These are phyloP conservation scores for Sus cebifrons DNA, from an alignment of 2,797 vertebrate species.

Conservation along the genomic window DNA sequence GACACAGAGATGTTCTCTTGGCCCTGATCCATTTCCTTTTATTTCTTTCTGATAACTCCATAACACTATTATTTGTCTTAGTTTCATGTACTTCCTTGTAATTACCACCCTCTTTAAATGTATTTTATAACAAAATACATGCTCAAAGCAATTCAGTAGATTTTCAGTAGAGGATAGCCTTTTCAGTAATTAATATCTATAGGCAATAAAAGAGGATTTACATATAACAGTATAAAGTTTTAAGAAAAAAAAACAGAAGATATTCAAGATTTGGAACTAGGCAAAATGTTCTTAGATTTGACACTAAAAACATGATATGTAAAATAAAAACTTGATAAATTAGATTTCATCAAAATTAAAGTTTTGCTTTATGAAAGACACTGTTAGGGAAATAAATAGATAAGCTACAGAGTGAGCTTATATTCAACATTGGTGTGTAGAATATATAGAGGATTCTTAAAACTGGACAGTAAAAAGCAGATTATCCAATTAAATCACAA, in stretches of 20 bases:
- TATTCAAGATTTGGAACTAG: neutral
- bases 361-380: neutral
- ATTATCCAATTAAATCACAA: neutral
- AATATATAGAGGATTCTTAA: neutral
- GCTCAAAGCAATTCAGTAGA: neutral
- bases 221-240: neutral
- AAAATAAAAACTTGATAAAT: neutral
- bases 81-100: neutral
- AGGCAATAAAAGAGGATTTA: neutral
- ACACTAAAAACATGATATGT: neutral
- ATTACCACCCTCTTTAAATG: neutral
- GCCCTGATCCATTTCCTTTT: neutral
- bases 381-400: neutral
- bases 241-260: neutral
- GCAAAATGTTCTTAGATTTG: neutral
- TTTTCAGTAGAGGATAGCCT: neutral
- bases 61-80: neutral
- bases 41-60: neutral
- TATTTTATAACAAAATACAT: neutral
- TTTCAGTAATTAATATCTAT: neutral
- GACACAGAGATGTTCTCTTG: neutral
- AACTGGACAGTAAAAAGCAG: neutral
- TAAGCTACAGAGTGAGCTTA: neutral
- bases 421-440: neutral
- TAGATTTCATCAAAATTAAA: neutral